Evolutionary conservation across 1,140 invertebrate genomes (phyloP).

Genomic region (Hyles euphorbiae): DNA sequence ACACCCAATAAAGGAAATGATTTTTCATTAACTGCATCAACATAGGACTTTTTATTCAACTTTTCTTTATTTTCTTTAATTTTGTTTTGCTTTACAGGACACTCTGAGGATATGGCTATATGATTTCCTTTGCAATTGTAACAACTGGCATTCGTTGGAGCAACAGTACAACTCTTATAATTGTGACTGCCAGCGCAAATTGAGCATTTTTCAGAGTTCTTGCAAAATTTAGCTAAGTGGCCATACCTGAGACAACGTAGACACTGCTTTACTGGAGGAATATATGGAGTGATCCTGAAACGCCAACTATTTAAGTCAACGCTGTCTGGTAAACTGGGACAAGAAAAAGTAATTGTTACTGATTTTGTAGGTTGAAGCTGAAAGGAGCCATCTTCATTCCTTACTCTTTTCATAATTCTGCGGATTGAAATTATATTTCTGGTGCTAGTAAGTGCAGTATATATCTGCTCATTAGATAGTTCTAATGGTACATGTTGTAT

Average conservation of each 20-base stretch:
- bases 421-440: conserved; percentile 16
- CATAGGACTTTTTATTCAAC: conserved; percentile 10
- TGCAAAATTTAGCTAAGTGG: conserved; percentile 29
- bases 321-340: conserved; percentile 15
- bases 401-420: conserved; percentile 18
- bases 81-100: conserved; percentile 21
- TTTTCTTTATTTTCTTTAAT: conserved; percentile 17
- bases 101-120: conserved; percentile 18
- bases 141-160: conserved; percentile 15
- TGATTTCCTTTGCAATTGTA: conserved; percentile 21
- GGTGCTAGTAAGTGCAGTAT: conserved; percentile 8
- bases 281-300: conserved; percentile 21
- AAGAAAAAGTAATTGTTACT: conserved; percentile 18
- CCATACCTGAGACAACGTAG: conserved; percentile 23
- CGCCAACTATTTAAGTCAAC: too few species aligned
- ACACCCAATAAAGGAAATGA: conserved; percentile 5
- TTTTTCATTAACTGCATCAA: conserved; percentile 15
- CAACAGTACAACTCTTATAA: conserved; percentile 18
- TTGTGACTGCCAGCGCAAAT: conserved; percentile 23
- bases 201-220: conserved; percentile 23
- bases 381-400: conserved; percentile 6
- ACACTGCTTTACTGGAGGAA: conserved; percentile 34
- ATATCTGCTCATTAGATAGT: conserved; percentile 6
- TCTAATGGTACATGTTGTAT: conserved; percentile 4
- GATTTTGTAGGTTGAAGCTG: conserved; percentile 2